These are phyloP conservation scores for Eueides isabella DNA, from an alignment of 1,140 invertebrate species.

Conservation along the genomic window DNA sequence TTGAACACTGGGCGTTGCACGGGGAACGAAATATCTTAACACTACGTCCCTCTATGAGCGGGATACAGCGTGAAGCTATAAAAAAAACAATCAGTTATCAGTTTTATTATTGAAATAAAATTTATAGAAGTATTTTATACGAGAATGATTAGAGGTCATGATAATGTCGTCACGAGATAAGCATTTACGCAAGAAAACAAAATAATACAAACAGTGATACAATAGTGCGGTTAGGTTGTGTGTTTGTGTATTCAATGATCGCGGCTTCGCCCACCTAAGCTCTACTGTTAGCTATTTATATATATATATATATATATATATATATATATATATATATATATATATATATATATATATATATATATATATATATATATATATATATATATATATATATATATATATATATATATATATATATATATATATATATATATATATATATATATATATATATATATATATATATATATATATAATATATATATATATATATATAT, in stretches of 20 bases:
- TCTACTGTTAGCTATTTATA: no score
- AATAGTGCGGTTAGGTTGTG: not conserved
- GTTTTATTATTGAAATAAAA: not conserved
- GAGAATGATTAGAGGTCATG: not conserved
- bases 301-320: no score
- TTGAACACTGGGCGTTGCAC: not conserved
- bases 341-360: no score
- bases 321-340: no score
- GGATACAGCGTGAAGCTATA: not conserved
- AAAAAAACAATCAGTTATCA: not conserved
- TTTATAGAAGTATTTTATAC: not conserved
- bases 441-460: no score
- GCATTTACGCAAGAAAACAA: constrained; percentile 3
- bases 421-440: no score
- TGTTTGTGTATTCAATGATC: no score
- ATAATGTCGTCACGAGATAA: not conserved
- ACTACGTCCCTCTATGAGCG: not conserved
- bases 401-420: no score
- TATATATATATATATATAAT: no score
- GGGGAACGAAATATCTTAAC: not conserved
- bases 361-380: no score
- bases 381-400: no score
- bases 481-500: no score
- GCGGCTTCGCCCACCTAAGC: not conserved
- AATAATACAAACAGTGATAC: not conserved